Base-by-base conservation (phyloP, 1,140 invertebrate species). In the Lucilia sericata region DNA sequence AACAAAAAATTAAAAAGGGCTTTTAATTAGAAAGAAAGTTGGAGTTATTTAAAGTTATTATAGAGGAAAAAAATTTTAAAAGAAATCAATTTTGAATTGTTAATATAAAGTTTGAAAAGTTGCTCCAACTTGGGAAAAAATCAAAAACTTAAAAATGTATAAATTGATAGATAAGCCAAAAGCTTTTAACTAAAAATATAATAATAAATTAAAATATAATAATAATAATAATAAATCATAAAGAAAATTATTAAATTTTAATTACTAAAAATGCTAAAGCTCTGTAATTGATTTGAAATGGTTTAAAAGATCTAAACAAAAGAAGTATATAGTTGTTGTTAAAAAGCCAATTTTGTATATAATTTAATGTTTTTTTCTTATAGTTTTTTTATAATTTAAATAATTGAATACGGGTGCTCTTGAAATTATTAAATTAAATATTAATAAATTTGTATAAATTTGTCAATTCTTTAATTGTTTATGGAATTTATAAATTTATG, bases 271-370 rank as follows among this genome's bases (percentile, higher is more conserved):
- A 83, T 65, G 51, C 70, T 74, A 83, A 83, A 70, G 60, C 82
- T 80, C 76, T 80, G 76, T 80, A 80, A 80, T 80, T 80, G 76
- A 80, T 80, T 80, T 80, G 76, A 80, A 80, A 80, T 80, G 76
- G 76, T 80, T 14, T 21, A 70, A 21, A 21, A 70, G 19, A 70
- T 21, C 19, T 21, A n/a, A 60, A 60, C 55, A n/a, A 17, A 60
- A 60, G 1, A n/a, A 17, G 14, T 17, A n/a, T n/a, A n/a, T n/a
- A 19, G 65, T 70, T 25, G 10, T 70, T 70, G 21, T 25, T 25
- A 70, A 70, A 10, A 70, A 70, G 65, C 65, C 65, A 70, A 70
- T 70, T 70, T 70, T 19, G n/a, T 21, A 70, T 19, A 70, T 21
- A 70, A 12, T 70, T 70, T 70, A 30, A 30, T 30, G 1, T 30